A percentile compares a stretch with the other conserved stretches of the same genome.
Conservation (phyloP, 1,140 invertebrate genomes). For the Pentalonia nigronervosa region DNA sequence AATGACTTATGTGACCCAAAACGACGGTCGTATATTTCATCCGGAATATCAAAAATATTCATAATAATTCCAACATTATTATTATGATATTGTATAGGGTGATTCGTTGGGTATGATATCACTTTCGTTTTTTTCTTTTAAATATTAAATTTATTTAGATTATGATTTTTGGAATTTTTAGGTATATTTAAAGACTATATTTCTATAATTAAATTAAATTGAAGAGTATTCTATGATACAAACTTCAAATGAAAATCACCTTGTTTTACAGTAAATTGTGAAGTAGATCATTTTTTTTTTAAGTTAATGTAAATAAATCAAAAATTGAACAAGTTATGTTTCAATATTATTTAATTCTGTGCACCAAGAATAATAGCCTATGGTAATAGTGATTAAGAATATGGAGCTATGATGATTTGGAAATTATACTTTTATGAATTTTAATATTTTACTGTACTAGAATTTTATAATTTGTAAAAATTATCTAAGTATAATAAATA, state of each 20-base stretch:
- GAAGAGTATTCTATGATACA: not conserved
- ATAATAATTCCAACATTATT: not conserved
- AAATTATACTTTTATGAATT: not conserved
- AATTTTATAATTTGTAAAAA: not conserved
- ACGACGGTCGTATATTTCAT: not conserved
- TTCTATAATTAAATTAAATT: not conserved
- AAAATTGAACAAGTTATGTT: not conserved
- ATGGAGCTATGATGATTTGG: not conserved
- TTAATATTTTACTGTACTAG: not conserved
- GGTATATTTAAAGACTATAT: not conserved
- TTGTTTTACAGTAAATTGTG: not conserved
- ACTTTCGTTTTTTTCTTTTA: not conserved
- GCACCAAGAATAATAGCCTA: not conserved
- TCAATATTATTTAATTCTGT: not conserved
- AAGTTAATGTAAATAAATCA: not conserved
- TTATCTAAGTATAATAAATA: not conserved
- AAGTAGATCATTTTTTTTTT: too few relatives aligned
- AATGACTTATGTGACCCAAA: constrained; percentile 7
- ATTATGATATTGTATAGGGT: not conserved
- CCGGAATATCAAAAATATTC: not conserved
- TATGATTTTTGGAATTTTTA: not conserved
- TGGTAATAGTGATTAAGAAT: not conserved
- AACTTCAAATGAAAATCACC: not conserved
- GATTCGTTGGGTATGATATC: not conserved
- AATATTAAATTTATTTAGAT: not conserved